Conservation (phyloP, 1,140 invertebrate species). For the Popillia japonica region DNA sequence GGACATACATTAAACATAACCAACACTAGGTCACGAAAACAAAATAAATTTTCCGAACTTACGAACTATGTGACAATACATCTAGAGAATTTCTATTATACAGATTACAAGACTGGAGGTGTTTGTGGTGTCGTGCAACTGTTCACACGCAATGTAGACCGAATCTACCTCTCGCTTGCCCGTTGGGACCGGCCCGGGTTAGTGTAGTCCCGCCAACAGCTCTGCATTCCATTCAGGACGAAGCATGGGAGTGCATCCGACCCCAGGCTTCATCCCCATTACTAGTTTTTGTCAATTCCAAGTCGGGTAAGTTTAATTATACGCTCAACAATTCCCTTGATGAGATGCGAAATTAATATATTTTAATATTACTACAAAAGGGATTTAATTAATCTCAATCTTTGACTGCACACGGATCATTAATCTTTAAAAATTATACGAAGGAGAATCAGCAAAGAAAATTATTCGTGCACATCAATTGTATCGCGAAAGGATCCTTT, state of each 20-base stretch:
- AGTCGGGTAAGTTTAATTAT: conserved; percentile 69
- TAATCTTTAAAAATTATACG: no score
- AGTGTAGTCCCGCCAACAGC: conserved; percentile 93
- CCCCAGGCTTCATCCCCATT: conserved; percentile 79
- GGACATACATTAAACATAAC: no score
- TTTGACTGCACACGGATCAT: no score
- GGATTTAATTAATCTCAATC: no score
- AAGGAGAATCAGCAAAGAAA: no score
- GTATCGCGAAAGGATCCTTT: not conserved
- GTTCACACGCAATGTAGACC: conserved; percentile 90
- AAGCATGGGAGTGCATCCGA: conserved; percentile 88
- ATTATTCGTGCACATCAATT: no score
- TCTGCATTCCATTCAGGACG: conserved; percentile 88
- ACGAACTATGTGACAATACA: no score
- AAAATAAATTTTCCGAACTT: no score
- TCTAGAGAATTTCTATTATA: not conserved
- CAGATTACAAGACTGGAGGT: conserved; percentile 94
- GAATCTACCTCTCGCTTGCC: conserved; percentile 76
- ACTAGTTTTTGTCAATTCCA: conserved; percentile 96
- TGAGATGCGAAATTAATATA: no score
- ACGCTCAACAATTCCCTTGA: no score
- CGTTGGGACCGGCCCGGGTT: conserved; percentile 84
- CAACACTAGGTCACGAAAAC: no score
- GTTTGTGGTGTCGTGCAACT: conserved; percentile 93
- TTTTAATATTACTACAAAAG: no score